These are phyloP conservation scores for Zingel zingel DNA, from an alignment of 2,113 vertebrate species.

Conservation along the genomic window DNA sequence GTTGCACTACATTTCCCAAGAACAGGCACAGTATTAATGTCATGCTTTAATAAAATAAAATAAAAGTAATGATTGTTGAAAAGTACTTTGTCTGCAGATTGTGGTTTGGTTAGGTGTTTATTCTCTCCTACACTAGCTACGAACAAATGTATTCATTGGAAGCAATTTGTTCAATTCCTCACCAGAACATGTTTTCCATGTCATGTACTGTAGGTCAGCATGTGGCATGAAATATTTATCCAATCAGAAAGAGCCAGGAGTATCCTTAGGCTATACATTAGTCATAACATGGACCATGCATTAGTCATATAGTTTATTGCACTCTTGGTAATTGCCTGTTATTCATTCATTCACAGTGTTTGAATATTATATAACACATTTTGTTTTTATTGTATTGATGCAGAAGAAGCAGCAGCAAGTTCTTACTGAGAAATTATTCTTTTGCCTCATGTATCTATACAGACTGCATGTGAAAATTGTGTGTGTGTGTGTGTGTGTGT, in stretches of 20 bases:
- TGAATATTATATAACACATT: constrained; percentile 56
- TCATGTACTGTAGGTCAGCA: constrained; percentile 68
- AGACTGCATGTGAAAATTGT: not conserved
- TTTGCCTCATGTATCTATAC: constrained; percentile 10
- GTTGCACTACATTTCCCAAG: not conserved
- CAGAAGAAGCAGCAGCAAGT: constrained; percentile 1
- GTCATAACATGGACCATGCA: constrained; percentile 71
- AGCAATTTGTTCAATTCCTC: constrained; percentile 70
- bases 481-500: constrained; percentile 1
- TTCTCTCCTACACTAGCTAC: not conserved
- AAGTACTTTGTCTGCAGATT: not conserved
- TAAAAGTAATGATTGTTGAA: not conserved
- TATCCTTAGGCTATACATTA: constrained; percentile 79
- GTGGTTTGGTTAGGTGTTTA: not conserved
- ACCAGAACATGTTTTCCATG: constrained; percentile 61
- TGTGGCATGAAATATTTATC: constrained; percentile 80
- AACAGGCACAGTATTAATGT: constrained; percentile 12
- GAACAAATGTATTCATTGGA: constrained; percentile 70
- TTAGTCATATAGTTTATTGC: constrained; percentile 75
- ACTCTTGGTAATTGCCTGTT: constrained; percentile 72
- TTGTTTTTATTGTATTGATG: constrained; percentile 50
- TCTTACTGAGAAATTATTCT: constrained; percentile 7
- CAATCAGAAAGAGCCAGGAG: constrained; percentile 75
- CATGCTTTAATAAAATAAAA: constrained; percentile 4
- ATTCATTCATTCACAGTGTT: constrained; percentile 62